These are phyloP conservation scores for Trichosurus vulpecula DNA, from an alignment of 2,797 vertebrate genomes.

Conservation along the genomic window DNA sequence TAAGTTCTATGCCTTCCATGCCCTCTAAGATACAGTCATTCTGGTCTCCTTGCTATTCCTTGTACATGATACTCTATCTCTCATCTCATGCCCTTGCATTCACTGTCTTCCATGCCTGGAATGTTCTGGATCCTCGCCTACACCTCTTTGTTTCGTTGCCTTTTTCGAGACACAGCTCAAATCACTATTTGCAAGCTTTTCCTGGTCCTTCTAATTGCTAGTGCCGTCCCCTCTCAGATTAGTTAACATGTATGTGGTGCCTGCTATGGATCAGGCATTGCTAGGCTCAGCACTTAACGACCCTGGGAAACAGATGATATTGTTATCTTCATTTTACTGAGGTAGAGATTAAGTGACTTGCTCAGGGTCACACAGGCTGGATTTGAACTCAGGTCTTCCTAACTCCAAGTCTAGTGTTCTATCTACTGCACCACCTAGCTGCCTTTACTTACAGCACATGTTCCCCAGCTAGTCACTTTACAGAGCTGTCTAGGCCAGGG, in stretches of 20 bases:
- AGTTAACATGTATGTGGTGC: background rate
- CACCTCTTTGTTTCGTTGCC: background rate
- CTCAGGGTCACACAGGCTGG: background rate
- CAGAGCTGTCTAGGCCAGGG: background rate
- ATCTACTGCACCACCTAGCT: background rate
- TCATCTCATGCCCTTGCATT: background rate
- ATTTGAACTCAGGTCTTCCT: background rate
- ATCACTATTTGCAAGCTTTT: conserved; percentile 3
- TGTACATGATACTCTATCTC: background rate
- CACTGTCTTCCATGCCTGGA: background rate
- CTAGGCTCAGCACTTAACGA: too few relatives aligned
- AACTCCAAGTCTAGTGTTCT: background rate
- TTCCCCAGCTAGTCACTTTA: background rate
- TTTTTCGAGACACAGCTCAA: conserved; percentile 8
- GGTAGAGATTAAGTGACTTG: background rate
- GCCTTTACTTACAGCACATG: background rate
- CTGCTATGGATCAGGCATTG: background rate
- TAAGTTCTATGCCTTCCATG: background rate
- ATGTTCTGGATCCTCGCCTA: background rate
- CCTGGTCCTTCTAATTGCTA: conserved; percentile 2
- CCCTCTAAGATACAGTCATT: background rate
- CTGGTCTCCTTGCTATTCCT: accelerated
- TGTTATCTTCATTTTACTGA: too few relatives aligned
- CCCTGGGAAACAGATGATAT: too few relatives aligned
- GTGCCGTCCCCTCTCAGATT: background rate